Percentiles rank a stretch among this genome's conserved stretches.
Conservation (phyloP, 2,797 vertebrate genomes). For the Melanotaenia nigrans region DNA sequence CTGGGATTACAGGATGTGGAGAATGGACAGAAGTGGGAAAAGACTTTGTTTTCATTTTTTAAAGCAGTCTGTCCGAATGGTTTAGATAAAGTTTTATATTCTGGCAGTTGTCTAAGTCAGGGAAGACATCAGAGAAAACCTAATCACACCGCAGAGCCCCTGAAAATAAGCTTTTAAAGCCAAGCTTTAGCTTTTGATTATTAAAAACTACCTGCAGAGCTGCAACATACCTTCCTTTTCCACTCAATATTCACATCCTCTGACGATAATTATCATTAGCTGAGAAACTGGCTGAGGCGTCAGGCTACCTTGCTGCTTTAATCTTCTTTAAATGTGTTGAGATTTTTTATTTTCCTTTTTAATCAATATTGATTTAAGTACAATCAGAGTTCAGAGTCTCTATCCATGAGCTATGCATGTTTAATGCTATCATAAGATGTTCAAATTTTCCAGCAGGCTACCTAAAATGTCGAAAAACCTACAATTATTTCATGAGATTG, state of each 20-base stretch:
- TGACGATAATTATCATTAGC: conserved; percentile 5
- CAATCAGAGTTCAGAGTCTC: neutral
- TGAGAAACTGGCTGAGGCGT: neutral
- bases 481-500: conserved; percentile 10
- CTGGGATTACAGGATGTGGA: neutral
- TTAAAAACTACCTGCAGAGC: conserved; percentile 26
- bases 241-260: neutral
- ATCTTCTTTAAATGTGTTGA: conserved; percentile 3
- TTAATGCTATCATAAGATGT: conserved; percentile 1
- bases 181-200: conserved; percentile 9
- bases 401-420: conserved; percentile 2
- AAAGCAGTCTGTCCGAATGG: conserved; percentile 14
- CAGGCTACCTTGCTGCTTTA: neutral
- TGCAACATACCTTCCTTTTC: conserved; percentile 7
- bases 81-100: conserved; percentile 9
- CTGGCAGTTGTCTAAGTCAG: neutral
- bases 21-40: neutral
- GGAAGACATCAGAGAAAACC: neutral
- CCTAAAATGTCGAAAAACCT: neutral
- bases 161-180: conserved; percentile 11
- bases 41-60: conserved; percentile 4
- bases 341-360: neutral
- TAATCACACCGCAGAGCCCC: conserved; percentile 8
- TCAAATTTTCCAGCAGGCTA: neutral
- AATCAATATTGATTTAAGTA: neutral